These are phyloP conservation scores for Isurus oxyrinchus DNA, from an alignment of 2,113 vertebrate genomes.

Conservation along the genomic window DNA sequence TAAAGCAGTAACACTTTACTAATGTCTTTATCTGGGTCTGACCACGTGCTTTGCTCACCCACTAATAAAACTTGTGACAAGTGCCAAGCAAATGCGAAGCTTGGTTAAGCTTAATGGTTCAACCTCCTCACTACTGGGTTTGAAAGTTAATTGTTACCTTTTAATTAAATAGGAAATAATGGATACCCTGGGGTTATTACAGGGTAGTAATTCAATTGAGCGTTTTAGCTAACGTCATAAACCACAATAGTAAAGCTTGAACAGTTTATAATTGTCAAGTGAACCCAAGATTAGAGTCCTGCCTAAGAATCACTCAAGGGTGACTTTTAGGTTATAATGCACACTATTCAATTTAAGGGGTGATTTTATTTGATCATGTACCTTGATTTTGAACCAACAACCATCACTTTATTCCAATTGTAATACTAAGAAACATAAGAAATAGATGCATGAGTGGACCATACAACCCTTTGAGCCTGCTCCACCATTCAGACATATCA, in stretches of 20 bases:
- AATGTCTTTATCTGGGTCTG: neutral
- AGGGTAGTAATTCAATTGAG: neutral
- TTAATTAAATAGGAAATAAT: constrained; percentile 26
- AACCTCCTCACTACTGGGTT: neutral
- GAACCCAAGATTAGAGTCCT: neutral
- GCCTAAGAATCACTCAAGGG: neutral
- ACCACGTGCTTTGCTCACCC: neutral
- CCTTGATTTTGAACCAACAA: neutral
- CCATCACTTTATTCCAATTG: neutral
- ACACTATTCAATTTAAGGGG: neutral
- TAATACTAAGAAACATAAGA: neutral
- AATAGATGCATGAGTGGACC: neutral
- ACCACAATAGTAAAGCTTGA: neutral
- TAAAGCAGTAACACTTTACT: neutral
- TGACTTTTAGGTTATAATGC: neutral
- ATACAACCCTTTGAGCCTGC: neutral
- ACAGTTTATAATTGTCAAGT: neutral
- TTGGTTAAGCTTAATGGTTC: neutral
- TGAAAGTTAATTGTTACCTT: constrained; percentile 2
- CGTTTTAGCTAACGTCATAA: neutral
- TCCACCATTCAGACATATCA: neutral
- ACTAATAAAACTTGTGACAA: neutral
- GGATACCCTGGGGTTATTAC: neutral
- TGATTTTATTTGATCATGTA: neutral
- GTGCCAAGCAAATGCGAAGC: neutral